phyloP scores from a whole-genome alignment of 2,113 vertebrate species.

The Colaptes auratus region DNA sequence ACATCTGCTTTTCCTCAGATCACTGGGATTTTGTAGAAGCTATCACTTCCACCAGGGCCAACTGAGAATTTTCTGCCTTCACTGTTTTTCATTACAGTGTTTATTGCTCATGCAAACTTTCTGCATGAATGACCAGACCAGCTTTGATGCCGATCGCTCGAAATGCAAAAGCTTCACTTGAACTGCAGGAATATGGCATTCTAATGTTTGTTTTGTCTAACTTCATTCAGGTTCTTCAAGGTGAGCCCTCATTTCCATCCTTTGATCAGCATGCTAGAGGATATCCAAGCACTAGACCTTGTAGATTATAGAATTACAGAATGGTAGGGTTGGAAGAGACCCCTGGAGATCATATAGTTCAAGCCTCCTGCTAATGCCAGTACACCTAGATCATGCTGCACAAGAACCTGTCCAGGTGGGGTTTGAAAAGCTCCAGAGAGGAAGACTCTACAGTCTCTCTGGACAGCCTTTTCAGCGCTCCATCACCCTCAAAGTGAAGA shows the following conservation, averaged over 20 bases:
- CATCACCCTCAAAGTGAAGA: no score
- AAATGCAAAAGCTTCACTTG: background rate
- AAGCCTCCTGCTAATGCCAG: no score
- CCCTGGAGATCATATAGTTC: no score
- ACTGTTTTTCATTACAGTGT: background rate
- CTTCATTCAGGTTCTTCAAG: background rate
- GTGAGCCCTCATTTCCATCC: background rate
- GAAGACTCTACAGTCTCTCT: no score
- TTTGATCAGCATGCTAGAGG: background rate
- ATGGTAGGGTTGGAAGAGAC: no score
- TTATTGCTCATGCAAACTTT: background rate
- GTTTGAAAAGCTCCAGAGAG: no score
- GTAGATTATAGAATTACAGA: no score
- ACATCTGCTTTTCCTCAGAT: background rate
- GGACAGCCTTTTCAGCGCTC: no score
- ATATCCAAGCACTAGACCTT: background rate
- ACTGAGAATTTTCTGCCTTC: background rate
- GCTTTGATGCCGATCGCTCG: background rate
- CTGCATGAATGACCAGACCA: background rate
- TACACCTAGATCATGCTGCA: no score
- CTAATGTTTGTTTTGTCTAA: background rate
- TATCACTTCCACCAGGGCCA: background rate
- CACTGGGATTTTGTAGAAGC: background rate
- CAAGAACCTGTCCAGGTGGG: no score
- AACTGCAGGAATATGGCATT: background rate